A percentile compares a stretch with the other conserved stretches of the same genome.
Evolutionary conservation across 1,140 invertebrate genomes (phyloP).

Genomic region (Neotoxoptera formosana): DNA sequence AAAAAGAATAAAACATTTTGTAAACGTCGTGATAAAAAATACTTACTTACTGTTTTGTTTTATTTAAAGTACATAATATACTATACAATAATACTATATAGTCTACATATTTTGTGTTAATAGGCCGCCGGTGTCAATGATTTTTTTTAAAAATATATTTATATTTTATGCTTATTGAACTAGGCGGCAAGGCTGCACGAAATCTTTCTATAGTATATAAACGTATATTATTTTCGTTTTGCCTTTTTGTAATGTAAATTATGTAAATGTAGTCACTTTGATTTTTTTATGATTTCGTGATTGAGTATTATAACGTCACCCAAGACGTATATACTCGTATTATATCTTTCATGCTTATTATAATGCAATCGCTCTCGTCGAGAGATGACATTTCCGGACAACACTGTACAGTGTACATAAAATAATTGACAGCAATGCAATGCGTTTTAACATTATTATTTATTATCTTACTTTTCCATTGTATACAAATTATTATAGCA

Average conservation of each 20-base stretch:
- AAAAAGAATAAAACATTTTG: background rate
- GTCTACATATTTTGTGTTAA: background rate
- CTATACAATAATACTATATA: background rate
- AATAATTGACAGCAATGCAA: background rate
- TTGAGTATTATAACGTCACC: constrained; percentile 22
- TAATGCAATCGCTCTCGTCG: background rate
- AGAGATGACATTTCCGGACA: constrained; percentile 35
- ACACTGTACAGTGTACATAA: background rate
- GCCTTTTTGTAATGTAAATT: background rate
- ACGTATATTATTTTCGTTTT: background rate
- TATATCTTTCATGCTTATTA: background rate
- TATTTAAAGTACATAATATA: background rate
- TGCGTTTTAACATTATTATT: constrained; percentile 1
- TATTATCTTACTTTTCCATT: constrained; percentile 15
- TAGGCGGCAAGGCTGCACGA: no score
- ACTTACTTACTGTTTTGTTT: background rate
- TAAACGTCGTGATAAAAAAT: background rate
- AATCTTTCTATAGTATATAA: background rate
- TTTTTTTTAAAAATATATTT: background rate
- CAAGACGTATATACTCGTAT: background rate
- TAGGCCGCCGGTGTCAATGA: no score
- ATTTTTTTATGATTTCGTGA: constrained; percentile 18
- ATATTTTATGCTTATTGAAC: background rate
- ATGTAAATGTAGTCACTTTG: background rate
- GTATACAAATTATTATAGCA: constrained; percentile 17